Conservation (phyloP, 2,113 vertebrate species). For the Fulica atra region DNA sequence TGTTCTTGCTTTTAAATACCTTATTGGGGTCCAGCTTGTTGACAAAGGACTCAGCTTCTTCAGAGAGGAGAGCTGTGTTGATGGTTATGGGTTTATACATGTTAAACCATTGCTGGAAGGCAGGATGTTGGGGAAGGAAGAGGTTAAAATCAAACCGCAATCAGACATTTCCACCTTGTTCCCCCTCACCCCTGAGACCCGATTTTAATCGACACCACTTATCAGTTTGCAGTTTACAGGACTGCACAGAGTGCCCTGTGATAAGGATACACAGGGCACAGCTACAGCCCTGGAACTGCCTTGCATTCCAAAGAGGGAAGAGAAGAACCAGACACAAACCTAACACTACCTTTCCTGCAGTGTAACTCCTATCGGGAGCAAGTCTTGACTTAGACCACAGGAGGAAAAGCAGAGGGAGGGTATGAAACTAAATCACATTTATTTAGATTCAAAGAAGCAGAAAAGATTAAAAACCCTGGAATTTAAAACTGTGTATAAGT, state of each 20-base stretch:
- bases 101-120: conserved; percentile 92
- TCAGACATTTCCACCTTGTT: background rate
- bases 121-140: background rate
- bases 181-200: background rate
- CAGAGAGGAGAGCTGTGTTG: conserved; percentile 74
- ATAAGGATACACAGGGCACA: background rate
- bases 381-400: background rate
- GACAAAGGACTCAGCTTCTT: conserved; percentile 80
- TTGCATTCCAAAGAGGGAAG: background rate
- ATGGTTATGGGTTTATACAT: conserved; percentile 92
- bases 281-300: background rate
- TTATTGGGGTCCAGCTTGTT: conserved; percentile 93
- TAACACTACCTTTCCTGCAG: background rate
- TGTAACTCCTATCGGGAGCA: background rate
- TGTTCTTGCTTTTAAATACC: conserved; percentile 89
- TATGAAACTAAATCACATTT: background rate
- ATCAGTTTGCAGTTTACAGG: background rate
- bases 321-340: background rate
- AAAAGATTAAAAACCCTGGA: background rate
- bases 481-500: background rate
- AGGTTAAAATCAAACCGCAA: background rate
- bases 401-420: background rate
- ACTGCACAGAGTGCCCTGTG: background rate
- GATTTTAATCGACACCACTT: background rate
- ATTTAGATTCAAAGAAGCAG: background rate